A percentile compares a stretch with the other conserved stretches of the same genome.
These are phyloP conservation scores for Tupaia tana DNA, from an alignment of 2,113 vertebrate species.

Conservation along the genomic window DNA sequence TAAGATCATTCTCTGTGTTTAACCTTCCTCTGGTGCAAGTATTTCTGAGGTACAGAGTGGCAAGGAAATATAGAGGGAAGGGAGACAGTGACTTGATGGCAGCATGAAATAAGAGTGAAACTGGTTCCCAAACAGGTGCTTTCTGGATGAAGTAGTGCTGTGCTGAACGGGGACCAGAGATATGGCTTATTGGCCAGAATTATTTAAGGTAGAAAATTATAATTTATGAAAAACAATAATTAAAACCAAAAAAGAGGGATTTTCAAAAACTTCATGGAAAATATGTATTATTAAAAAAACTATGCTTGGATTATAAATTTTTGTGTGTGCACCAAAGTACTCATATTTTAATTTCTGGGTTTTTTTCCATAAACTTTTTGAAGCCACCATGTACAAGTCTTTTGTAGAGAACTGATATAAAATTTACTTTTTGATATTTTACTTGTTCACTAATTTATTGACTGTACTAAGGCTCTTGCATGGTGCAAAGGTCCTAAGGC, in stretches of 20 bases:
- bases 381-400: not conserved
- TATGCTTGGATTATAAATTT: too few species aligned
- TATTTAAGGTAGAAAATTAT: conserved; percentile 23
- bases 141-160: not conserved
- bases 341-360: too few species aligned
- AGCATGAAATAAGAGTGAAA: not conserved
- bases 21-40: not conserved
- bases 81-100: not conserved
- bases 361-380: too few species aligned
- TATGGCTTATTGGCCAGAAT: not conserved
- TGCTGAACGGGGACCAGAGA: not conserved
- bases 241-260: not conserved
- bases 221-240: conserved; percentile 9
- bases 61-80: not conserved
- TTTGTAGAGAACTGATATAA: not conserved
- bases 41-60: not conserved
- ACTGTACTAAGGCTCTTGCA: not conserved
- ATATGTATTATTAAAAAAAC: too few species aligned
- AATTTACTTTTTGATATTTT: not conserved
- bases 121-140: not conserved
- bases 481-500: not conserved
- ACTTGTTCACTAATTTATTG: not conserved
- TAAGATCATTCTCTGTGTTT: not conserved
- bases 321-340: too few species aligned
- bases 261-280: too few species aligned